Conservation (phyloP, 2,888 invertebrate genomes). For the Cosmia trapezina region DNA sequence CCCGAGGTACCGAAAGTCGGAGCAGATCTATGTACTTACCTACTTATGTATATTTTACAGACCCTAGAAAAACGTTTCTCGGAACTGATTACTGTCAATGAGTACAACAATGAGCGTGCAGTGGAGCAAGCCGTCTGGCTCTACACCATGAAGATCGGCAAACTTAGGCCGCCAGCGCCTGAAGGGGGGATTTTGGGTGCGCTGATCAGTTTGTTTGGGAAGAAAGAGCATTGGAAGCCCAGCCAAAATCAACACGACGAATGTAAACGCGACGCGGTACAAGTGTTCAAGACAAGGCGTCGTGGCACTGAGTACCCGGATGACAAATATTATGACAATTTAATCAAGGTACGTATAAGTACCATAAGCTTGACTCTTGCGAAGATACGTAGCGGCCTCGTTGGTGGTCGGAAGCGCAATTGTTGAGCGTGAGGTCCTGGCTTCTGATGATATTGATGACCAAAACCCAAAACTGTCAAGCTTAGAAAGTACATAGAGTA, state of each 20-base stretch:
- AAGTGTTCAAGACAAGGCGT: constrained; percentile 37
- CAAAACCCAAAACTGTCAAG: too few species aligned
- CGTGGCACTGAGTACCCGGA: constrained; percentile 37
- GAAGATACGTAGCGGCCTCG: not conserved
- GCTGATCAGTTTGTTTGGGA: fast-evolving
- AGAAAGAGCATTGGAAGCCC: constrained; percentile 18
- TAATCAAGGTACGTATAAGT: constrained; percentile 18
- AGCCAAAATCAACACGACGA: constrained; percentile 20
- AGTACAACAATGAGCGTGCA: constrained; percentile 57
- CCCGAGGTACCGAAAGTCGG: too few species aligned
- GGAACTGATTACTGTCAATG: constrained; percentile 50
- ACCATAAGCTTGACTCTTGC: not conserved
- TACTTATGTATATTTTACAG: constrained; percentile 29
- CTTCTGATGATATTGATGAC: not conserved
- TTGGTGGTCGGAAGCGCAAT: not conserved
- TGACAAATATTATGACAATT: constrained; percentile 23
- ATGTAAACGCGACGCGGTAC: constrained; percentile 22
- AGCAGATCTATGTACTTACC: too few species aligned
- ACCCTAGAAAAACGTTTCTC: constrained; percentile 40
- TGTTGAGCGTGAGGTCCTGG: not conserved
- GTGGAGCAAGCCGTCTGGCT: constrained; percentile 50
- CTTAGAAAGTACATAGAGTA: too few species aligned
- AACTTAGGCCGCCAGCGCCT: constrained; percentile 46
- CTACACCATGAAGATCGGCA: constrained; percentile 54
- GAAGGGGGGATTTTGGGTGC: fast-evolving